Base-by-base conservation (phyloP, 1,140 invertebrate species). In the Drosophila nikananu region DNA sequence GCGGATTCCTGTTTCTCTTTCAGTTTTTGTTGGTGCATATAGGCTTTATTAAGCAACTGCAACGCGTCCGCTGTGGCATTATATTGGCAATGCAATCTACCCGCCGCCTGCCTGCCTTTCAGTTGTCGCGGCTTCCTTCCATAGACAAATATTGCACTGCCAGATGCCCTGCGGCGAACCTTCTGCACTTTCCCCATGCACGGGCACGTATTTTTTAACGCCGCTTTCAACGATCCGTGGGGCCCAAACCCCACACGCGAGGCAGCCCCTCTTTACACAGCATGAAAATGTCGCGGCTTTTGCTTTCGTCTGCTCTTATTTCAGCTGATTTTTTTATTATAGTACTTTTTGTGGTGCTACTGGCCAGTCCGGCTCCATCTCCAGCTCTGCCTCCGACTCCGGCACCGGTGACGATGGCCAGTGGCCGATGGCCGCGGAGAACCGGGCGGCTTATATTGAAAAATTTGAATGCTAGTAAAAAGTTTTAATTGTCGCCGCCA, bases 391-490 rank as follows among this genome's bases (percentile, higher is more conserved):
- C 51, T 46, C 42, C 1, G 15, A 9, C 25, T 51, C 25, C 25
- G 9, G 46, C 46, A 25, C n/a, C 27, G 41, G 58, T 48, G 35
- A 19, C 37, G 44, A 44, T 62, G 30, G 32, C 32, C 32, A 10
- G 21, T 57, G 35, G 32, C 61, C 57, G 75, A 44, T 83, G 62
- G 81, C 57, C 60, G 73, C 70, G 37, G 49, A 89, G 63, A 65
- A 44, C 65, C 83, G 61, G 78, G 81, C 81, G 81, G 61, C 71
- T 78, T 87, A 87, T 87, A 87, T 87, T 87, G 84, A 87, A 87
- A 87, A 87, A 89, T 87, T 89, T 87, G 84, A 87, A 89, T 89
- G 84, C 84, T 87, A 87, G 84, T 89, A 84, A 87, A 87, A 87
- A 87, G 81, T 84, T 87, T 87, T 87, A 87, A 87, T 87, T 87